Conservation (phyloP, 2,113 vertebrate genomes). For the Chloropsis cyanopogon region DNA sequence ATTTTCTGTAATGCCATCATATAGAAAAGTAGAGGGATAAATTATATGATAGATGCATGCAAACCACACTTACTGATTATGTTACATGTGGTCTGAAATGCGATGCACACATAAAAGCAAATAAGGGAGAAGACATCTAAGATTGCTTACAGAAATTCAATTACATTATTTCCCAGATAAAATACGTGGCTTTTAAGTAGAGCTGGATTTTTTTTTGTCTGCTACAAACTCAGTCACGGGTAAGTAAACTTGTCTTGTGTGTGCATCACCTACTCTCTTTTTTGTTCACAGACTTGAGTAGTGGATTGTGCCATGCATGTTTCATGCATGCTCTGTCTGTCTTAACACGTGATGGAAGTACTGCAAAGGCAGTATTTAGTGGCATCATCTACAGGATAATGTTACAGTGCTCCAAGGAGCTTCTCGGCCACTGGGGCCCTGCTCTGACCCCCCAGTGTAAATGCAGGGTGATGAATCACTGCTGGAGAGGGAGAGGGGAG, state of each 20-base stretch:
- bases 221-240: not conserved
- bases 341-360: not conserved
- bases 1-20: not conserved
- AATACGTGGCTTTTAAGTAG: not conserved
- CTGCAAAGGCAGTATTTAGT: not conserved
- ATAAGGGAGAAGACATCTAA: not conserved
- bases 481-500: not conserved
- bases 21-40: not conserved
- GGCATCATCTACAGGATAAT: not conserved
- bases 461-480: rapidly evolving
- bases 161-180: not conserved
- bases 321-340: not conserved
- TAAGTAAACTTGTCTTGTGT: not conserved
- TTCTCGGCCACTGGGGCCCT: not conserved
- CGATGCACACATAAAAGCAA: not conserved
- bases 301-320: not conserved
- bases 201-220: not conserved
- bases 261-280: not conserved
- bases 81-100: not conserved
- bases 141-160: not conserved
- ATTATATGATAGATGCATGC: not conserved
- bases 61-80: not conserved
- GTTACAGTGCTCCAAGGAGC: not conserved
- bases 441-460: not conserved
- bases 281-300: not conserved